Evolutionary conservation across 2,888 invertebrate species (phyloP).

Genomic region (Lasioglossum figueresi): DNA sequence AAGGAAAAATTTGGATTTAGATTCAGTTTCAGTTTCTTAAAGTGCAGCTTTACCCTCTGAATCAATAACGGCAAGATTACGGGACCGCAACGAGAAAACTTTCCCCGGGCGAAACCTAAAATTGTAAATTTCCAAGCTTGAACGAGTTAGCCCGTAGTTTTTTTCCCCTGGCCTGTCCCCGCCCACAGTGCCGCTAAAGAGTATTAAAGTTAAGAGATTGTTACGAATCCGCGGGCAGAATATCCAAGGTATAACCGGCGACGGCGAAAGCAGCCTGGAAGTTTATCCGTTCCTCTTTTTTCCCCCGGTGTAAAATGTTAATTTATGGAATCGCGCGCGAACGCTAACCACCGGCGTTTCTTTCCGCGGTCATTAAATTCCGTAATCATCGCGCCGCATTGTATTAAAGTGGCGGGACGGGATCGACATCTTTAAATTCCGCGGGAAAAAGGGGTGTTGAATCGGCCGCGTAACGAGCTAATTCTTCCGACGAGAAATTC

Average conservation of each 20-base stretch:
- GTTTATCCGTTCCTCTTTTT: constrained; percentile 19
- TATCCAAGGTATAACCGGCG: constrained; percentile 11
- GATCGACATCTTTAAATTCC: neutral
- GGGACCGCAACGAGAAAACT: constrained; percentile 55
- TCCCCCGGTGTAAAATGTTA: constrained; percentile 24
- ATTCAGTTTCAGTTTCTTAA: constrained; percentile 39
- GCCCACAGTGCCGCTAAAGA: constrained; percentile 31
- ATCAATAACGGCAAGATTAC: constrained; percentile 54
- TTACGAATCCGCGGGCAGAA: constrained; percentile 45
- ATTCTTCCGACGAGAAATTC: constrained; percentile 1
- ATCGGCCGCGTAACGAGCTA: constrained; percentile 6
- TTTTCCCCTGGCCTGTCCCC: constrained; percentile 4
- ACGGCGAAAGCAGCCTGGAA: neutral
- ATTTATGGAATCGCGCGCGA: constrained; percentile 39
- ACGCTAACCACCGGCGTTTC: constrained; percentile 3
- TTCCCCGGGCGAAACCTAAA: constrained; percentile 44
- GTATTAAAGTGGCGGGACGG: neutral
- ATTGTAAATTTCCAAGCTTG: constrained; percentile 56
- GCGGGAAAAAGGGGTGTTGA: neutral
- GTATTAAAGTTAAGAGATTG: constrained; percentile 57
- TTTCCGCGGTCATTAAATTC: neutral
- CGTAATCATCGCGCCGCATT: neutral
- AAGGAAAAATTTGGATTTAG: constrained; percentile 29
- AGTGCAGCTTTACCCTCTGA: constrained; percentile 33
- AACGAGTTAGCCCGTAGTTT: constrained; percentile 48